Base-by-base conservation (phyloP, 53 echinoderm and acorn worm genomes). In the Mesocentrotus franciscanus region DNA sequence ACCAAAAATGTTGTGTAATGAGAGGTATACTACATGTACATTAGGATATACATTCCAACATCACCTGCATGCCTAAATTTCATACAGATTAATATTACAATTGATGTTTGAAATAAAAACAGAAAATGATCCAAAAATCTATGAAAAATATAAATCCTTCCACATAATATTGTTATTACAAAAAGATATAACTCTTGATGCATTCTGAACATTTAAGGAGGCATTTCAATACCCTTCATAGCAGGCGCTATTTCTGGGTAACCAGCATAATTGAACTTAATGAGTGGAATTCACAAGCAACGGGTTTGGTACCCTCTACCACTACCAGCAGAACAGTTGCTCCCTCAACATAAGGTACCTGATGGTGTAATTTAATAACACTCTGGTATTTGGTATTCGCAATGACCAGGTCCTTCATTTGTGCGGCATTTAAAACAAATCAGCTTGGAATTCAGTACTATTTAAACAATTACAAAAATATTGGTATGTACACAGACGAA, bases 301-400 rank as follows among this genome's bases (percentile, higher is more conserved):
- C 12, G 81, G 22, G 36, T 81, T 11, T 22, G 32, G 27, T n/a
- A 33, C 12, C 56, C 27, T 39, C 11, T 11, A 42, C 27, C 24
- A 27, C 10, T 87, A 87, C 87, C 87, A 87, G 87, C 87, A 87
- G 9, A 87, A 87, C 87, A 87, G n/a, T 58, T 58, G 87, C n/a
- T 87, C n/a, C n/a, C 12, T n/a, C 10, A 55, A 87, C 87, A 87
- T 58, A 12, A n/a, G 58, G 58, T 87, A 58, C 87, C 87, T 87
- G 87, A 57, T 87, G 58, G 10, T 27, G n/a, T 87, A 87, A 87
- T 87, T 87, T 12, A 58, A 87, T 87, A 87, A 87, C 9, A 49
- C 42, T 84, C 18, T 84, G 84, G 58, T n/a, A 87, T 87, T 57
- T 58, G n/a, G n/a, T 58, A 87, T 87, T 27, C 0, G n/a, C 56